Conservation (phyloP, 2,113 vertebrate species). For the Engraulis encrasicolus region DNA sequence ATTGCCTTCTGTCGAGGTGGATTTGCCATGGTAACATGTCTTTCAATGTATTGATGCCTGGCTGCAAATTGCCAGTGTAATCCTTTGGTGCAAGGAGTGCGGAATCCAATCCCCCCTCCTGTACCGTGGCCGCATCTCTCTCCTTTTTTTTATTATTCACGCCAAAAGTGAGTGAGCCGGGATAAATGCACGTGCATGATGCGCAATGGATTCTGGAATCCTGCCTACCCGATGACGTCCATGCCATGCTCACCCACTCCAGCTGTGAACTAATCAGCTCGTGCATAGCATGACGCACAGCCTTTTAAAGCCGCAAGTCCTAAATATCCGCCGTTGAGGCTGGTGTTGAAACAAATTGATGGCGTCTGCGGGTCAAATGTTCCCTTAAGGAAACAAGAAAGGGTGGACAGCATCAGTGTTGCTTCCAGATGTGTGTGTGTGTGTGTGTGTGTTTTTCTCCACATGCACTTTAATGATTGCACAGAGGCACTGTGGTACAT, state of each 20-base stretch:
- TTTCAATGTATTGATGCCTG: conserved; percentile 45
- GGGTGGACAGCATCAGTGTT: background rate
- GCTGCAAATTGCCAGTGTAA: conserved; percentile 51
- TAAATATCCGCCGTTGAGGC: background rate
- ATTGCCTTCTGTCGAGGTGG: conserved; percentile 24
- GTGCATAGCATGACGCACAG: background rate
- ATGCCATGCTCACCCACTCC: background rate
- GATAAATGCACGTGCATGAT: background rate
- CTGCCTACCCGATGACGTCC: background rate
- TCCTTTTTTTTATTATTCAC: no score
- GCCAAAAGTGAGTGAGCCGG: background rate
- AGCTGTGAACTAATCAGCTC: conserved; percentile 1
- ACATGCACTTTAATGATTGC: background rate
- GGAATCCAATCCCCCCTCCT: conserved; percentile 44
- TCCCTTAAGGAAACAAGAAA: background rate
- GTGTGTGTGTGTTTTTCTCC: background rate
- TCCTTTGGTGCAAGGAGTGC: conserved; percentile 49
- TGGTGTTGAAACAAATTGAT: background rate
- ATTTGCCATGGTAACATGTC: conserved; percentile 32
- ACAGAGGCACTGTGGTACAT: background rate
- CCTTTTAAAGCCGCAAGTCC: background rate
- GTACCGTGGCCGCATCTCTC: conserved; percentile 33
- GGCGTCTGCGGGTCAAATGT: background rate
- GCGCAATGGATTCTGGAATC: background rate
- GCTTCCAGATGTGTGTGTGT: background rate